These are phyloP conservation scores for Dicranocentrus wangi DNA, from an alignment of 2,888 invertebrate species.

Conservation along the genomic window DNA sequence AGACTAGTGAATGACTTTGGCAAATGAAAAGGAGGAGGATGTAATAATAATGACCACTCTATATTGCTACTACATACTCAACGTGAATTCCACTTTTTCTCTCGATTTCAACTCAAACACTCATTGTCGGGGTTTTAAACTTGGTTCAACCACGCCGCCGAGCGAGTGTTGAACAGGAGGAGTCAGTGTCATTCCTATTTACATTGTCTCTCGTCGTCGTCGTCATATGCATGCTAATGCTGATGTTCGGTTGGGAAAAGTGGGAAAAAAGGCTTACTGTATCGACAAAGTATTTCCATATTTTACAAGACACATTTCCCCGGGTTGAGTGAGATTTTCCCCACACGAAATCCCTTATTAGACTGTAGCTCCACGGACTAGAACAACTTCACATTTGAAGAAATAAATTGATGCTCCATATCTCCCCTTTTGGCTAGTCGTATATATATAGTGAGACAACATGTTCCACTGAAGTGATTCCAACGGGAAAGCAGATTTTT, in stretches of 20 bases:
- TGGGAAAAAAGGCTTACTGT: neutral
- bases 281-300: neutral
- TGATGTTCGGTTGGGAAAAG: neutral
- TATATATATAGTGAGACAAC: neutral
- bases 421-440: neutral
- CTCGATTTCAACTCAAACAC: neutral
- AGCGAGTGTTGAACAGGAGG: neutral
- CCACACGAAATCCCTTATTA: neutral
- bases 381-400: slow-evolving; percentile 3
- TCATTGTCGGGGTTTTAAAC: slow-evolving; percentile 5
- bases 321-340: slow-evolving; percentile 1
- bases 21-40: neutral
- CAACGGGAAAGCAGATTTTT: neutral
- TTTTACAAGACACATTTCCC: neutral
- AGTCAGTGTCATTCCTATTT: neutral
- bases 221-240: slow-evolving; percentile 4
- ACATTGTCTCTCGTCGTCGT: neutral
- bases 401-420: slow-evolving; percentile 3
- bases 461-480: neutral
- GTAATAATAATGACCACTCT: neutral
- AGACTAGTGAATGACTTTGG: neutral
- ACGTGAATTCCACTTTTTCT: neutral
- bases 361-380: neutral
- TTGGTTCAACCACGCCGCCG: neutral
- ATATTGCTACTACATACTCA: neutral